Evolutionary conservation across 1,140 invertebrate genomes (phyloP).

Genomic region (Leptinotarsa defecta): DNA sequence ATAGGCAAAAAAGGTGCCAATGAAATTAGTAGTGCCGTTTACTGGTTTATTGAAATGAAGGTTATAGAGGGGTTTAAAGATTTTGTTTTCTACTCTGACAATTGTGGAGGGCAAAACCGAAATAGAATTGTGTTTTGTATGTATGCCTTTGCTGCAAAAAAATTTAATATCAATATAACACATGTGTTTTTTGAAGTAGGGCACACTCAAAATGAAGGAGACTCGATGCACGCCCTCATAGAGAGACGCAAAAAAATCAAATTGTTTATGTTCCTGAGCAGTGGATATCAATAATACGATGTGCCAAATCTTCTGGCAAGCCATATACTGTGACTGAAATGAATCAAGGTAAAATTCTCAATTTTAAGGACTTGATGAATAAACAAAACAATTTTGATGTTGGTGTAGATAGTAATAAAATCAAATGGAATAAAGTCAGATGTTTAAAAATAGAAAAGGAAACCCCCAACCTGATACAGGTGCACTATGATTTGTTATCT

Average conservation of each 20-base stretch:
- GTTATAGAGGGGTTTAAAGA: not conserved
- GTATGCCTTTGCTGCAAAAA: not conserved
- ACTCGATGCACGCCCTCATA: conserved; percentile 19
- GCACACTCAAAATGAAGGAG: not conserved
- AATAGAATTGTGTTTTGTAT: not conserved
- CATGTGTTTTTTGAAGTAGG: not conserved
- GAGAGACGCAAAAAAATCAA: conserved; percentile 6
- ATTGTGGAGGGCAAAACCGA: conserved; percentile 8
- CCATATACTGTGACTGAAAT: conserved; percentile 2
- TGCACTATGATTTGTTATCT: conserved; percentile 6
- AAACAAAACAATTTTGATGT: not conserved
- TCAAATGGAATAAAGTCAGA: conserved; percentile 2
- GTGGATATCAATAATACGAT: not conserved
- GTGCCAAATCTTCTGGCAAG: not conserved
- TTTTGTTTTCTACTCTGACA: conserved; percentile 15
- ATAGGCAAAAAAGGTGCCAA: conserved; percentile 15
- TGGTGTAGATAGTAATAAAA: not conserved
- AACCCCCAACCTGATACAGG: not conserved
- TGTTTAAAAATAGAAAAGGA: not conserved
- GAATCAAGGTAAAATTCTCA: conserved; percentile 1
- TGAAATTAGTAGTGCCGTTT: conserved; percentile 6
- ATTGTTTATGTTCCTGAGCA: conserved; percentile 13
- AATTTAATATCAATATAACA: not conserved
- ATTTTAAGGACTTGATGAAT: not conserved
- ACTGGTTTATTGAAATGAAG: not conserved